Conservation (phyloP, 2,113 vertebrate genomes). For the Pterophyllum scalare region DNA sequence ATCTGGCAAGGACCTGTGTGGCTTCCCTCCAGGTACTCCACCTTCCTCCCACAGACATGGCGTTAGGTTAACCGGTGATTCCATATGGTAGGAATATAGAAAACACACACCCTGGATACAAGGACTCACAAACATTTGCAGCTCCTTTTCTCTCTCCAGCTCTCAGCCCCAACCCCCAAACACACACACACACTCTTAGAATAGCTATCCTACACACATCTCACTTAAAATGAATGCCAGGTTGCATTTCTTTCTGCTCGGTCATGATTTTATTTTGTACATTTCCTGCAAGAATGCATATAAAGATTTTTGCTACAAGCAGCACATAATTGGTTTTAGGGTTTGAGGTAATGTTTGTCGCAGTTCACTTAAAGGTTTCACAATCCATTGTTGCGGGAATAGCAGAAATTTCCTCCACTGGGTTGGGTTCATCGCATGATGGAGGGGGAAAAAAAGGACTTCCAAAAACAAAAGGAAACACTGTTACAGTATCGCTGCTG, state of each 20-base stretch:
- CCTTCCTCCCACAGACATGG: too few relatives aligned
- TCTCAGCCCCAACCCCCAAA: too few relatives aligned
- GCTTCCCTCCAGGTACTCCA: too few relatives aligned
- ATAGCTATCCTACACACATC: background rate
- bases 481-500: background rate
- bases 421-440: conserved; percentile 13
- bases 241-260: conserved; percentile 43
- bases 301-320: conserved; percentile 22
- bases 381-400: conserved; percentile 13
- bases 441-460: conserved; percentile 21
- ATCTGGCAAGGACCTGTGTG: too few relatives aligned
- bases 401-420: background rate
- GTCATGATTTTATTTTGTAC: conserved; percentile 49
- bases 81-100: too few relatives aligned
- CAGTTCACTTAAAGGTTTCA: conserved; percentile 19
- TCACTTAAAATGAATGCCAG: conserved; percentile 18
- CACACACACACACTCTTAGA: background rate
- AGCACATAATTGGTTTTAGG: conserved; percentile 26
- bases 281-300: conserved; percentile 43
- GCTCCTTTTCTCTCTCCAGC: background rate
- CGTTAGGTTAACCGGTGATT: too few relatives aligned
- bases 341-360: background rate
- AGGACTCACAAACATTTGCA: background rate
- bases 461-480: background rate
- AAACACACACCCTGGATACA: background rate